phyloP scores from a whole-genome alignment of 2,797 vertebrate genomes.

The Coluber constrictor region DNA sequence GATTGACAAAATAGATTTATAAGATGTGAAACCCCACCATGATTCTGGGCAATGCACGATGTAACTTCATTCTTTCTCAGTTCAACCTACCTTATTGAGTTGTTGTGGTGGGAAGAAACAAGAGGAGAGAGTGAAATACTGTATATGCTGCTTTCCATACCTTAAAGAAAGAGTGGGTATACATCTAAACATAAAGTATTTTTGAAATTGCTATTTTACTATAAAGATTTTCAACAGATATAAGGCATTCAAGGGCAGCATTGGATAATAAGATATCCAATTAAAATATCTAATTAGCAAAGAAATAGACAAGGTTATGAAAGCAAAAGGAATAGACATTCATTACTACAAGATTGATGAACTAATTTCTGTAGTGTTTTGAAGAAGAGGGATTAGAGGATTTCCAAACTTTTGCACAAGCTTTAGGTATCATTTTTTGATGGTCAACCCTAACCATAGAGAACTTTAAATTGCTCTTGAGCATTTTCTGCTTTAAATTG shows the following conservation, averaged over 20 bases:
- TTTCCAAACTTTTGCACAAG: neutral
- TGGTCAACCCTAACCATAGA: neutral
- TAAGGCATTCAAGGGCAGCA: neutral
- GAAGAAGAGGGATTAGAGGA: neutral
- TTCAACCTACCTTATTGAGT: neutral
- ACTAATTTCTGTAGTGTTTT: neutral
- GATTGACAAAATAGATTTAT: neutral
- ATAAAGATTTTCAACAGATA: neutral
- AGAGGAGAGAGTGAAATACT: neutral
- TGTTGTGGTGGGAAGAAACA: neutral
- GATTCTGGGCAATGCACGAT: neutral
- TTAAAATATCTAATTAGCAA: neutral
- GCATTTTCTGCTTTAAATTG: neutral
- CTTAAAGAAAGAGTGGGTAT: neutral
- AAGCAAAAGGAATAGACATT: neutral
- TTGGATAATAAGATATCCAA: neutral
- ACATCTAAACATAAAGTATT: neutral
- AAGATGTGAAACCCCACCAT: neutral
- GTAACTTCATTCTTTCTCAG: neutral
- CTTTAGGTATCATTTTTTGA: neutral
- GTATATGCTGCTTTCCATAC: neutral
- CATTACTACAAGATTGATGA: neutral
- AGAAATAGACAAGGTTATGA: neutral
- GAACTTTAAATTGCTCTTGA: neutral
- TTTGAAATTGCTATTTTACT: neutral